A percentile compares a stretch with the other conserved stretches of the same genome.
phyloP scores from a whole-genome alignment of 2,113 vertebrate species.

The Lophius piscatorius region DNA sequence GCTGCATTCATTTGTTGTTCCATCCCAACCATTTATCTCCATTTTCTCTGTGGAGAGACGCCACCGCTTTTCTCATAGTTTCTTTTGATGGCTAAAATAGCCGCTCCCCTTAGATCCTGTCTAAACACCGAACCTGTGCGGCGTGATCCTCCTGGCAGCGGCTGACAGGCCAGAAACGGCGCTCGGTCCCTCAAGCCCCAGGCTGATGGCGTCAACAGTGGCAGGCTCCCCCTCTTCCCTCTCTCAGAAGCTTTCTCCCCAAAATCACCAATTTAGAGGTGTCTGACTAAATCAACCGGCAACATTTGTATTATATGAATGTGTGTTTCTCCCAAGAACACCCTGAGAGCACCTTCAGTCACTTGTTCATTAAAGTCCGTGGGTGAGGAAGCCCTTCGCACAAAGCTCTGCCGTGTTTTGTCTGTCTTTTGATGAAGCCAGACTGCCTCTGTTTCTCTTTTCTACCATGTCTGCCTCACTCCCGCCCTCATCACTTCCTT shows the following conservation, averaged over 20 bases:
- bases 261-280: slow-evolving; percentile 48
- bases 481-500: no score
- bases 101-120: slow-evolving; percentile 41
- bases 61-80: slow-evolving; percentile 19
- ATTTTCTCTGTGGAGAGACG: slow-evolving; percentile 16
- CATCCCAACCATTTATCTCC: slow-evolving; percentile 32
- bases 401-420: slow-evolving; percentile 52
- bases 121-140: slow-evolving; percentile 32
- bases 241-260: slow-evolving; percentile 13
- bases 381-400: slow-evolving; percentile 53
- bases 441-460: slow-evolving; percentile 12
- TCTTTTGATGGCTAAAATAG: slow-evolving; percentile 46
- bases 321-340: slow-evolving; percentile 29
- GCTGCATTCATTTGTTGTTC: slow-evolving; percentile 11
- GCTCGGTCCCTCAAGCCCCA: slow-evolving; percentile 36
- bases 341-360: slow-evolving; percentile 63
- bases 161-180: slow-evolving; percentile 45
- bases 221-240: slow-evolving; percentile 16
- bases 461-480: slow-evolving; percentile 1
- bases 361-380: slow-evolving; percentile 70
- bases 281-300: slow-evolving; percentile 61
- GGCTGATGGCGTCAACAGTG: slow-evolving; percentile 42
- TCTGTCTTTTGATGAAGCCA: slow-evolving; percentile 58
- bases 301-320: slow-evolving; percentile 48
- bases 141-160: slow-evolving; percentile 30